Evolutionary conservation across 2,888 invertebrate genomes (phyloP).

Genomic region (Ferrisia virgata): DNA sequence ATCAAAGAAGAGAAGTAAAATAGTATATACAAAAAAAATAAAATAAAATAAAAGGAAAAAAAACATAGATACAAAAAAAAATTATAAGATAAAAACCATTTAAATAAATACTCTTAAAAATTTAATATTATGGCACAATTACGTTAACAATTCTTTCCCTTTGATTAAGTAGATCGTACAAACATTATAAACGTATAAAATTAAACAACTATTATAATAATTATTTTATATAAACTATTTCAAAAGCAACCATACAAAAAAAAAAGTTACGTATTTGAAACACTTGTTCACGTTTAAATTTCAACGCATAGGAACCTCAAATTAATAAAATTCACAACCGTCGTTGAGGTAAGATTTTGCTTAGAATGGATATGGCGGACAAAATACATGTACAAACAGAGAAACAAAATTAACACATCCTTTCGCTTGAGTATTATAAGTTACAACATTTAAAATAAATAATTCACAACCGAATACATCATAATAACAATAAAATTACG

Average conservation of each 20-base stretch:
- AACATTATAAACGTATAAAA: slow-evolving; percentile 8
- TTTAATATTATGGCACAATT: slow-evolving; percentile 18
- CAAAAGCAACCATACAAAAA: not conserved
- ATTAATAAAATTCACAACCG: slow-evolving; percentile 38
- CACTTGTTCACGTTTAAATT: not conserved
- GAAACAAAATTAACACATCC: not conserved
- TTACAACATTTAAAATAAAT: slow-evolving; percentile 13
- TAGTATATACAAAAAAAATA: not conserved
- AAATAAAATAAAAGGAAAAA: not conserved
- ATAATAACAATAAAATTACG: not conserved
- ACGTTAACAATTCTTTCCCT: not conserved
- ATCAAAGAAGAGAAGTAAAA: not conserved
- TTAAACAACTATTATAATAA: not conserved
- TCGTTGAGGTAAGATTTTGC: slow-evolving; percentile 27
- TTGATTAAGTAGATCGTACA: slow-evolving; percentile 35
- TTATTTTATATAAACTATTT: not conserved
- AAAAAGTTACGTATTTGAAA: not conserved
- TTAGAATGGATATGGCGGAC: not conserved
- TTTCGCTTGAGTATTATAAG: not conserved
- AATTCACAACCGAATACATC: slow-evolving; percentile 16
- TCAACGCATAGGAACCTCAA: slow-evolving; percentile 38
- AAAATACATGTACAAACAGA: not conserved
- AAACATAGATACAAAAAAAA: not conserved
- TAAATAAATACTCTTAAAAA: not conserved
- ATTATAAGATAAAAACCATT: not conserved